These are phyloP conservation scores for Penaeus chinensis DNA, from an alignment of 1,140 invertebrate genomes.

Conservation along the genomic window DNA sequence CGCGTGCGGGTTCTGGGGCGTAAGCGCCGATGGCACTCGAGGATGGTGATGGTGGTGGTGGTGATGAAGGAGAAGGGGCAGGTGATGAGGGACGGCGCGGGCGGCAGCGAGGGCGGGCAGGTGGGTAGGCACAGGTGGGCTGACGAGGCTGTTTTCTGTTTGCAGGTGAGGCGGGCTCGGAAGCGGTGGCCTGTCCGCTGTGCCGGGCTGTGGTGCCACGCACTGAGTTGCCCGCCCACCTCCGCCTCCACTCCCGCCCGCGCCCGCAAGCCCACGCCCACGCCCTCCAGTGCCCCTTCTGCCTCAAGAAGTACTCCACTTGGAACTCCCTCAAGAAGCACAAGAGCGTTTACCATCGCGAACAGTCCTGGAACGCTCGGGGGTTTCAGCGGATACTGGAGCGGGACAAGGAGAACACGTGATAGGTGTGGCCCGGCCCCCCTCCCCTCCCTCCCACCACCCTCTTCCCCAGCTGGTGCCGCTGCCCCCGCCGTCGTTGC, in stretches of 20 bases:
- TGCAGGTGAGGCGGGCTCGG: slow-evolving; percentile 49
- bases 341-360: slow-evolving; percentile 85
- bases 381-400: slow-evolving; percentile 56
- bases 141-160: slow-evolving; percentile 60
- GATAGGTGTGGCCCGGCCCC: slow-evolving; percentile 39
- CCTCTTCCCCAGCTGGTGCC: not conserved
- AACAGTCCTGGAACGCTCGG: slow-evolving; percentile 59
- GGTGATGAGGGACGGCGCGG: slow-evolving; percentile 20
- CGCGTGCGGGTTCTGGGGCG: no score
- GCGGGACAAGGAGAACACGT: slow-evolving; percentile 52
- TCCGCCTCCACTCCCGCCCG: slow-evolving; percentile 56
- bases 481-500: not conserved
- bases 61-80: slow-evolving; percentile 8
- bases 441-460: not conserved
- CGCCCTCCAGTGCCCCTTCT: slow-evolving; percentile 88
- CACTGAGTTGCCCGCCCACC: slow-evolving; percentile 50
- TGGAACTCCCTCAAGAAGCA: slow-evolving; percentile 87
- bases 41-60: slow-evolving; percentile 8
- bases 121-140: slow-evolving; percentile 36
- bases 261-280: slow-evolving; percentile 73
- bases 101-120: slow-evolving; percentile 17
- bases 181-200: slow-evolving; percentile 52
- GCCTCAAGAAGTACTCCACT: slow-evolving; percentile 87
- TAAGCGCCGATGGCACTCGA: no score
- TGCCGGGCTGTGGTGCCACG: slow-evolving; percentile 52